Evolutionary conservation across 2,888 invertebrate species (phyloP).

Genomic region (Silvanus unidentatus): DNA sequence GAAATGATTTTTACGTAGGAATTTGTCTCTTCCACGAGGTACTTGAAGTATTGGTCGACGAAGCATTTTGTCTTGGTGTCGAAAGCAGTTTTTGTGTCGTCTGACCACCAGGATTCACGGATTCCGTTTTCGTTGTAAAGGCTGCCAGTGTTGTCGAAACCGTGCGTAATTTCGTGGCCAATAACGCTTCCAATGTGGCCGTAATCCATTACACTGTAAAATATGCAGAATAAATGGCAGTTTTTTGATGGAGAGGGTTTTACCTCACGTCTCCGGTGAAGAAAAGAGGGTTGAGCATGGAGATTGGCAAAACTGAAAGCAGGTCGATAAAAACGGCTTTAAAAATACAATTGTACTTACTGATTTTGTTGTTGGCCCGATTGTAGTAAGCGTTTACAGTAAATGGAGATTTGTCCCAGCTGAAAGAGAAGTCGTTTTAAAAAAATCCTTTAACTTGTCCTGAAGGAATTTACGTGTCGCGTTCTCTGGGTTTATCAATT

Average conservation of each 20-base stretch:
- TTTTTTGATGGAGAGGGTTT: constrained; percentile 7
- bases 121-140: constrained; percentile 50
- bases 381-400: constrained; percentile 62
- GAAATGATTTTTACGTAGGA: constrained; percentile 27
- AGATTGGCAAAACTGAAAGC: constrained; percentile 37
- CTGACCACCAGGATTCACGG: constrained; percentile 39
- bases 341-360: constrained; percentile 31
- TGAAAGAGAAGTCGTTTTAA: constrained; percentile 18
- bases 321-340: neutral
- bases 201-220: constrained; percentile 49
- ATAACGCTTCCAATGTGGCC: constrained; percentile 53
- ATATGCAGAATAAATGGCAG: constrained; percentile 1
- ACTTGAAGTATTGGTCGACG: constrained; percentile 44
- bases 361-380: constrained; percentile 48
- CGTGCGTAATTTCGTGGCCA: constrained; percentile 55
- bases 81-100: constrained; percentile 37
- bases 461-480: constrained; percentile 23
- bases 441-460: neutral
- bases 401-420: constrained; percentile 48
- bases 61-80: constrained; percentile 41
- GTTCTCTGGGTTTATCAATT: constrained; percentile 29
- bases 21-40: constrained; percentile 40
- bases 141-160: constrained; percentile 40
- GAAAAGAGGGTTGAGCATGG: constrained; percentile 38
- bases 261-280: constrained; percentile 36